Percentiles rank a stretch among this genome's conserved stretches.
Evolutionary conservation across 2,113 vertebrate genomes (phyloP).

Genomic region (Tupaia tana): DNA sequence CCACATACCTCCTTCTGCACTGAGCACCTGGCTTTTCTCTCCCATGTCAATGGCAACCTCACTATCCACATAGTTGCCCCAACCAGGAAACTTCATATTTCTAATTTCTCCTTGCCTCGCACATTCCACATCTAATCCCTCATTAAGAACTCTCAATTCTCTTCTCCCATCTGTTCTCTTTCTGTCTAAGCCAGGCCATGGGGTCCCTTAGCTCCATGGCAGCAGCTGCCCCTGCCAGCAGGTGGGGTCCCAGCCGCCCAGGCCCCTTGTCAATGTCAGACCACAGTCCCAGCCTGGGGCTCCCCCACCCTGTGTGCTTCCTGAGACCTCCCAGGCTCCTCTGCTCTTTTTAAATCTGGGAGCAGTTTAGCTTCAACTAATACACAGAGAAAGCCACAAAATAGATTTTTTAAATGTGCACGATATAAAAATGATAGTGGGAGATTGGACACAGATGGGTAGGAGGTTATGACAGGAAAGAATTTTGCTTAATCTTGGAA

Average conservation of each 20-base stretch:
- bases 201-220: background rate
- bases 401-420: background rate
- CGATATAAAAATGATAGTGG: background rate
- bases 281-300: rapidly evolving
- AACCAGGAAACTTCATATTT: background rate
- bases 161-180: background rate
- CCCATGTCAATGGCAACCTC: rapidly evolving
- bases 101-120: background rate
- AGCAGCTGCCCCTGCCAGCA: background rate
- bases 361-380: background rate
- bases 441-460: conserved; percentile 12
- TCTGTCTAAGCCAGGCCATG: background rate
- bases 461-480: background rate
- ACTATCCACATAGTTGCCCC: rapidly evolving
- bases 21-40: background rate
- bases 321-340: rapidly evolving
- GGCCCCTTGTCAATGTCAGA: rapidly evolving
- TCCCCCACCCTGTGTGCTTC: rapidly evolving
- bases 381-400: background rate
- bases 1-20: background rate
- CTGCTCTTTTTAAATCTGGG: background rate
- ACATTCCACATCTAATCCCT: rapidly evolving
- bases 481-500: conserved; percentile 54
- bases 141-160: background rate
- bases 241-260: background rate